Evolutionary conservation across 2,113 vertebrate species (phyloP), one percentile per base, ranked within the genome.

Genomic region (Psittacula cyanocephala): DNA sequence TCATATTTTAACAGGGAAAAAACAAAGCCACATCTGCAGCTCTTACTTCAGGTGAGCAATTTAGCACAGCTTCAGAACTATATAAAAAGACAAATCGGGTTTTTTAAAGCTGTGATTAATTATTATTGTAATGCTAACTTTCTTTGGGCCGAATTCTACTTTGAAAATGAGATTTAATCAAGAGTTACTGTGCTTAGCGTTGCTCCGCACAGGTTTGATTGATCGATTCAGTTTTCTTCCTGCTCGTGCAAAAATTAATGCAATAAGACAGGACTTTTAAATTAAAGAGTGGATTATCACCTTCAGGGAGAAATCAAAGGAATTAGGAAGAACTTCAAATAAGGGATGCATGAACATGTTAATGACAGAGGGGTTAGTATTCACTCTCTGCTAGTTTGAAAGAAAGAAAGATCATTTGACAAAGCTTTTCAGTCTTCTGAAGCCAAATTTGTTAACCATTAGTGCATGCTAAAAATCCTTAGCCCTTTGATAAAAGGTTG

Each of bases 371-470:
- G 19, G 31, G 33, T 81, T 87, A 65, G 41, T 28, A 60, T 86
- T 87, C 28, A 52, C 35, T 79, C 39, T 70, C 55, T 92, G 12
- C 60, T 79, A 33, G 50, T n/a, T 10, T 69, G 57, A 84, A 95
- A 95, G 69, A 84, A 95, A 79, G 60, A 44, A 65, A 86, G 70
- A 80, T 59, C 35, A 84, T 83, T 41, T 86, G 69, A 79, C 77
- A 79, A 81, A 75, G 39, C 29, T 39, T 90, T 78, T 68, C 65
- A 70, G 59, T 50, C 62, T 94, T 49, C 65, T 11, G 25, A 87
- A 89, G 52, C 39, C 17, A 52, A 89, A 87, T 95, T 91, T 93
- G 43, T 92, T 76, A 82, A 84, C 72, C 79, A 46, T 79, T 92
- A 92, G 43, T 4, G 2, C 41, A 76, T 46, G 28, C 27, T 83